These are phyloP conservation scores for Perccottus glenii DNA, from an alignment of 2,113 vertebrate species.

Conservation along the genomic window DNA sequence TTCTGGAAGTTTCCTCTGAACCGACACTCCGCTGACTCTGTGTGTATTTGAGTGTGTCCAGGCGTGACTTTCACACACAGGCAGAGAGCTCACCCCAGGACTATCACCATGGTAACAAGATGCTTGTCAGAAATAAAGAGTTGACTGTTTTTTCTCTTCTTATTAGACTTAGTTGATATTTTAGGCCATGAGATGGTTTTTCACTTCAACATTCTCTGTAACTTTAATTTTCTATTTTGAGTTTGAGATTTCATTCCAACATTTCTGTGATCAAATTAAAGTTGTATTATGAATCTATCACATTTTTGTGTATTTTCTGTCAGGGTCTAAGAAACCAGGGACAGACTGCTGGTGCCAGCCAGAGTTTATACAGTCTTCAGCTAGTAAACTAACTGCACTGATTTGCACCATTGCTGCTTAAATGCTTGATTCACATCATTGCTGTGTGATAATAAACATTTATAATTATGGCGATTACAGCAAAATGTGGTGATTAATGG, in stretches of 20 bases:
- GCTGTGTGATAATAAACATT: not conserved
- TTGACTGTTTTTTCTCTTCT: constrained; percentile 7
- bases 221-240: no score
- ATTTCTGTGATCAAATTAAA: no score
- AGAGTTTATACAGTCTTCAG: no score
- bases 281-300: no score
- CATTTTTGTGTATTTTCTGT: no score
- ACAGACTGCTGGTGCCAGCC: no score
- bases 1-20: constrained; percentile 40
- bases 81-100: constrained; percentile 11
- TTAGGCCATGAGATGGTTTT: no score
- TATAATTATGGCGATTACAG: constrained; percentile 6
- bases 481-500: not conserved
- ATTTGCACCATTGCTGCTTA: not conserved
- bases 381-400: not conserved
- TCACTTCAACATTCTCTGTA: no score
- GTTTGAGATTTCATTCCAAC: no score
- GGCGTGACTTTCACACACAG: constrained; percentile 35
- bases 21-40: constrained; percentile 51
- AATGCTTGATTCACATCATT: constrained; percentile 1
- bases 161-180: not conserved
- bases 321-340: no score
- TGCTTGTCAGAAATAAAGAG: constrained; percentile 10
- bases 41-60: constrained; percentile 40
- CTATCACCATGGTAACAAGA: constrained; percentile 44